phyloP scores from a whole-genome alignment of 2,888 invertebrate genomes.

The Pelosia muscerda region DNA sequence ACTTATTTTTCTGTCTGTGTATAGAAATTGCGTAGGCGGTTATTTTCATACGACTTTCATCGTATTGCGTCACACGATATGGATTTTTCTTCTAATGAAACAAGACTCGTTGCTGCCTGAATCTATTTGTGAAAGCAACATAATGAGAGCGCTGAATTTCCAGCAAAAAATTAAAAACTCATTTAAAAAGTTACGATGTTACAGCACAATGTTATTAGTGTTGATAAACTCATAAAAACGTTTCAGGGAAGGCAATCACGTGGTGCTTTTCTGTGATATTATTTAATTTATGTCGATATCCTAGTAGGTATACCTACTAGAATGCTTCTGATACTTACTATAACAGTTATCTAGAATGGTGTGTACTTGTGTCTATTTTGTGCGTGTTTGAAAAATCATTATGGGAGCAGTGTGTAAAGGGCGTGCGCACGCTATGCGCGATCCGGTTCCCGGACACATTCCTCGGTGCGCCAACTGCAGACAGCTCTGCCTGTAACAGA shows the following conservation, averaged over 20 bases:
- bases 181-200: not conserved
- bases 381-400: slow-evolving; percentile 34
- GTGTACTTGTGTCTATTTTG: slow-evolving; percentile 38
- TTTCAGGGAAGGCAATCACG: not conserved
- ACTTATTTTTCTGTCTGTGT: slow-evolving; percentile 18
- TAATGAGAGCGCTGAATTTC: slow-evolving; percentile 2
- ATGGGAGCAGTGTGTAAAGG: slow-evolving; percentile 16
- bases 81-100: slow-evolving; percentile 19
- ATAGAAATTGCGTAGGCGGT: slow-evolving; percentile 39
- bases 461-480: slow-evolving; percentile 28
- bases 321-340: not conserved
- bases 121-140: slow-evolving; percentile 15
- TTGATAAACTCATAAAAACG: not conserved
- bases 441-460: slow-evolving; percentile 51
- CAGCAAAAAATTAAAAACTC: not conserved
- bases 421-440: slow-evolving; percentile 26
- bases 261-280: not conserved
- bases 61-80: slow-evolving; percentile 27
- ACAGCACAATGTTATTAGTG: not conserved
- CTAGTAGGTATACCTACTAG: not conserved
- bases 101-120: slow-evolving; percentile 3
- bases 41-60: slow-evolving; percentile 48
- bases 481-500: slow-evolving; percentile 18
- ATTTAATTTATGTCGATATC: slow-evolving; percentile 7
- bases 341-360: slow-evolving; percentile 12